Base-by-base conservation (phyloP, 2,113 vertebrate genomes). In the Tamias sibiricus region DNA sequence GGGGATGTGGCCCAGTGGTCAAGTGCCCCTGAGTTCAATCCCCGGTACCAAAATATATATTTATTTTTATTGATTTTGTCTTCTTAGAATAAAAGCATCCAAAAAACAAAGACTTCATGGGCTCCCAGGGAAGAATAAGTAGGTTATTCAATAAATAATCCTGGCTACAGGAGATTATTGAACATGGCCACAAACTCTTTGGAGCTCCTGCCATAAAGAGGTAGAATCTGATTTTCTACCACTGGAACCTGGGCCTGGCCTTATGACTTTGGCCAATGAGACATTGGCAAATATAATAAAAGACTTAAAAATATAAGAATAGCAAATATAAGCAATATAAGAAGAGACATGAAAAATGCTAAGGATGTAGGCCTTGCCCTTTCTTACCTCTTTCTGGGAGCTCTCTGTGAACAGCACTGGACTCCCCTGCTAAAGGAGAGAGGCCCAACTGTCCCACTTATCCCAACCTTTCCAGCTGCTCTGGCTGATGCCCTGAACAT, bases 21-120 rank as follows among this genome's bases (percentile, higher is more conserved):
- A n/a, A n/a, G n/a, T n/a, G n/a, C n/a, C n/a, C n/a, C n/a, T n/a
- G n/a, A n/a, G n/a, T n/a, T n/a, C n/a, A n/a, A n/a, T n/a, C n/a
- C n/a, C n/a, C n/a, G n/a, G n/a, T n/a, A n/a, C n/a, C n/a, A n/a
- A n/a, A n/a, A n/a, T n/a, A n/a, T n/a, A n/a, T n/a, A n/a, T n/a
- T n/a, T n/a, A n/a, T n/a, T n/a, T n/a, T n/a, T n/a, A n/a, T n/a
- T n/a, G n/a, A n/a, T n/a, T n/a, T 84, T 95, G 8, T 90, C 62
- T 82, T 47, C 47, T 94, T 95, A 37, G 20, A 94, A 75, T 16
- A 89, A 77, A 83, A 93, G 16, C 24, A 81, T 42, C 83, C 54
- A 52, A 87, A 96, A 96, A n/a, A 52, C 64, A 76, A 19, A 42
- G 30, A 30, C 44, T 74, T 40, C 10, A 37, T 37, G 47, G 37